Evolutionary conservation across 1,140 invertebrate species (phyloP), one percentile per base, ranked within the genome.

Genomic region (Caenorhabditis briggsae): DNA sequence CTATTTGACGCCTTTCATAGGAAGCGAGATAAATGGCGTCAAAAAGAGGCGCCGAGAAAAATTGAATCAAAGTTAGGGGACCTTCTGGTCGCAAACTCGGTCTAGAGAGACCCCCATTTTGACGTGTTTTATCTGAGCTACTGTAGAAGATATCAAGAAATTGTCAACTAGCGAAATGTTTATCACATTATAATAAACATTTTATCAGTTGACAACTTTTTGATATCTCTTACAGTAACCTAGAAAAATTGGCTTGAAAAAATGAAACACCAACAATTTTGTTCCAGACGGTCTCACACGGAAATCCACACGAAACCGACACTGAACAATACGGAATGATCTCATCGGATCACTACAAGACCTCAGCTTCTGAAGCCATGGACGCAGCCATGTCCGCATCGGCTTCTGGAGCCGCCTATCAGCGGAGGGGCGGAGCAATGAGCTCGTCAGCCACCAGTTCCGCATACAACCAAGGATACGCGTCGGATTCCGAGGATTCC

Each of bases 311-410:
- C 14, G 88, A 89, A 59, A 89, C 64, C 8, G 88, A 89, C 82
- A 83, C 82, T n/a, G 88, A 89, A 20, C 88, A 89, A 65, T 89
- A 83, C 56, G 87, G 84, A n/a, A 89, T 87, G 82, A 89, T 85
- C 33, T 88, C 88, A 41, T 88, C 86, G 11, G 88, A 88, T 48
- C 88, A 88, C 70, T 88, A 83, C 86, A 46, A 59, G 9, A 82
- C 84, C 82, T 88, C 86, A 0, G 86, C 84, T 50, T 88, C 86
- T 9, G 87, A 82, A 46, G 87, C 83, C 43, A 78, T 65, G 20
- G 46, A 58, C 50, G 55, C 85, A 48, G 87, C 83, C 1, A 78
- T 65, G 20, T 70, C 83, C 64, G 43, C 84, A 3, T 83, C 83
- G 7, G 82, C 83, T 2, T 58, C 56, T 20, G 20, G 61, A 58